A percentile compares a stretch with the other conserved stretches of the same genome.
phyloP scores from a whole-genome alignment of 2,113 vertebrate genomes.

The human region DNA sequence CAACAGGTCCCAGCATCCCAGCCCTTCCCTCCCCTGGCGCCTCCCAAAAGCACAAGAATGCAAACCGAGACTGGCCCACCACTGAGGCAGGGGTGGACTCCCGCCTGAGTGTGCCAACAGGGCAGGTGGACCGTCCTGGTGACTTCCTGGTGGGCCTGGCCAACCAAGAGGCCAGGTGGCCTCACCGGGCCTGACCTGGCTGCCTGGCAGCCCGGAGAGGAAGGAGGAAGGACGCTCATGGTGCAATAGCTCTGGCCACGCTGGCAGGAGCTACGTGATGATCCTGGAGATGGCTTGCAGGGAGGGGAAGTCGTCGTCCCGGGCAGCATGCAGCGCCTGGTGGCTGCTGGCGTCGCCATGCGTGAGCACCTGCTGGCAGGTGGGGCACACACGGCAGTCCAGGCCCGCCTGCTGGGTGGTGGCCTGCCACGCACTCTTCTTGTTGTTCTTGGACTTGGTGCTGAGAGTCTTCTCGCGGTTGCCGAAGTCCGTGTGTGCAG shows the following conservation, averaged over 20 bases:
- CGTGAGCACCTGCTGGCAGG: slow-evolving; percentile 94
- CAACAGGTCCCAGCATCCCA: neutral
- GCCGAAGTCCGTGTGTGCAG: slow-evolving; percentile 90
- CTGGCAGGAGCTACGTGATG: slow-evolving; percentile 89
- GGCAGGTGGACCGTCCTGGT: neutral
- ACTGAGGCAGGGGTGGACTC: neutral
- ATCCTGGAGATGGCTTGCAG: slow-evolving; percentile 95
- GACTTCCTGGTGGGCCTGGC: neutral
- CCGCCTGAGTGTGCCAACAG: neutral
- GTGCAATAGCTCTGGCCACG: slow-evolving; percentile 24
- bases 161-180: neutral
- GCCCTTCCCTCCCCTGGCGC: neutral
- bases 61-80: neutral
- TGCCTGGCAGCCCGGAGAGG: slow-evolving; percentile 38
- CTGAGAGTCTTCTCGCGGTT: slow-evolving; percentile 85
- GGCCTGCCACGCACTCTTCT: slow-evolving; percentile 90
- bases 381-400: slow-evolving; percentile 94
- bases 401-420: slow-evolving; percentile 83
- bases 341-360: slow-evolving; percentile 92
- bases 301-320: slow-evolving; percentile 95
- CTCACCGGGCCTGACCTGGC: neutral
- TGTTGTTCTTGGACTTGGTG: slow-evolving; percentile 90
- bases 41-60: neutral
- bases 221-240: neutral
- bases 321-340: slow-evolving; percentile 89